phyloP scores from a whole-genome alignment of 37 sponge, comb jelly and placozoan genomes.

The Halisarca cf. caerulea region DNA sequence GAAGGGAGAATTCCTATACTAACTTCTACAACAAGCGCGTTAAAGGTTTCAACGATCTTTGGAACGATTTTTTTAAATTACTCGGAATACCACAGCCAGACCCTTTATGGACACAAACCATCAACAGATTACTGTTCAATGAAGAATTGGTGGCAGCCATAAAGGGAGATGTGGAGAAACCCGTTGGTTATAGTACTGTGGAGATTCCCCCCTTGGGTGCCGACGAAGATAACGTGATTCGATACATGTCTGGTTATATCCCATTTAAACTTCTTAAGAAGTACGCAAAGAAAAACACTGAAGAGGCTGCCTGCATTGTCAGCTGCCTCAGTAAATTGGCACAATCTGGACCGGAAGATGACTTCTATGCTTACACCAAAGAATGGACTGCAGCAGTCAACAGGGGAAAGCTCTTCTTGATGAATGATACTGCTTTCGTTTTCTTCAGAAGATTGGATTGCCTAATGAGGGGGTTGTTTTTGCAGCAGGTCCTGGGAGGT shows the following conservation, averaged over 20 bases:
- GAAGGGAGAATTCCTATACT: not conserved
- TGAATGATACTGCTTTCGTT: not conserved
- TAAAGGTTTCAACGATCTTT: not conserved
- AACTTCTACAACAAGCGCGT: not conserved
- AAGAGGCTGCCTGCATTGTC: not conserved
- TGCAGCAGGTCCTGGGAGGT: not conserved
- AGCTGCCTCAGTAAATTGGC: not conserved
- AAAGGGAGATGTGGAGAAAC: not conserved
- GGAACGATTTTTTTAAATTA: not conserved
- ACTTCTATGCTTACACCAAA: not conserved
- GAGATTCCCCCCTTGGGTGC: not conserved
- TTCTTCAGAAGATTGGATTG: not conserved
- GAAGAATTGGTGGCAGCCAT: not conserved
- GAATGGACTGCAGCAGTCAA: not conserved
- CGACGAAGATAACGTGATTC: slow-evolving; percentile 10
- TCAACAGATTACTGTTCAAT: not conserved
- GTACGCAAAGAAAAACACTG: not conserved
- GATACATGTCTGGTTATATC: slow-evolving; percentile 15
- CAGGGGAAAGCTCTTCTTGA: not conserved
- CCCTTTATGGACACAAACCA: not conserved
- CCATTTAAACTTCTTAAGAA: not conserved
- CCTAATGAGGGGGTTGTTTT: not conserved
- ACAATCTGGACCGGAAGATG: not conserved
- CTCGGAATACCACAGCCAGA: not conserved
- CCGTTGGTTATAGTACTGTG: no score